Conservation (phyloP, 1,140 invertebrate species). For the Lutraria rhynchaena region DNA sequence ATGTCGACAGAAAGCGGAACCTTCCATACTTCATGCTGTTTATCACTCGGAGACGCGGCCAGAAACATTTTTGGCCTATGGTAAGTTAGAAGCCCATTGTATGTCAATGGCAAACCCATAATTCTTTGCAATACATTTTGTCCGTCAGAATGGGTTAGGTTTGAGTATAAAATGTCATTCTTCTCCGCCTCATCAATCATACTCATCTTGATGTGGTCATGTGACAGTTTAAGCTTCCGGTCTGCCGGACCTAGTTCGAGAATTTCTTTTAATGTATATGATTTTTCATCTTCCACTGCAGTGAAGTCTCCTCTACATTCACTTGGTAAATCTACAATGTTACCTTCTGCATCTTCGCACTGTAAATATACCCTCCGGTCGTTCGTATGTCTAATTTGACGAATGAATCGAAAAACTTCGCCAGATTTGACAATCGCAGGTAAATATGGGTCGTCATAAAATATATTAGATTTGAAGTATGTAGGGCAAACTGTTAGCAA, state of each 20-base stretch:
- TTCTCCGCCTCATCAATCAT: conserved; percentile 21
- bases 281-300: conserved; percentile 44
- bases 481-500: conserved; percentile 53
- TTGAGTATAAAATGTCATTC: conserved; percentile 19
- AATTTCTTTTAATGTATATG: conserved; percentile 46
- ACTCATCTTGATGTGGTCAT: conserved; percentile 36
- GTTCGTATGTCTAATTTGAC: conserved; percentile 4
- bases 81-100: conserved; percentile 37
- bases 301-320: conserved; percentile 58
- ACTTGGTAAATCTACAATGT: conserved; percentile 39
- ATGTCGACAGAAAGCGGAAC: conserved; percentile 47
- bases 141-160: conserved; percentile 18
- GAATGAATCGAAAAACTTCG: conserved; percentile 51
- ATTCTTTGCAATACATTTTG: conserved; percentile 43
- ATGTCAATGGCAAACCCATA: conserved; percentile 54
- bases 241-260: conserved; percentile 41
- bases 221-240: conserved; percentile 49
- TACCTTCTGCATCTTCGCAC: conserved; percentile 51
- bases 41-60: conserved; percentile 47
- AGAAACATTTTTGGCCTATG: conserved; percentile 56
- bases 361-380: conserved; percentile 47
- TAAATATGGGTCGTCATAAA: conserved; percentile 56
- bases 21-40: conserved; percentile 39
- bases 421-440: conserved; percentile 56
- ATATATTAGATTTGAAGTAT: conserved; percentile 51